A percentile compares a stretch with the other conserved stretches of the same genome.
Evolutionary conservation across 2,113 vertebrate genomes (phyloP).

Genomic region (Oreochromis spilurus): DNA sequence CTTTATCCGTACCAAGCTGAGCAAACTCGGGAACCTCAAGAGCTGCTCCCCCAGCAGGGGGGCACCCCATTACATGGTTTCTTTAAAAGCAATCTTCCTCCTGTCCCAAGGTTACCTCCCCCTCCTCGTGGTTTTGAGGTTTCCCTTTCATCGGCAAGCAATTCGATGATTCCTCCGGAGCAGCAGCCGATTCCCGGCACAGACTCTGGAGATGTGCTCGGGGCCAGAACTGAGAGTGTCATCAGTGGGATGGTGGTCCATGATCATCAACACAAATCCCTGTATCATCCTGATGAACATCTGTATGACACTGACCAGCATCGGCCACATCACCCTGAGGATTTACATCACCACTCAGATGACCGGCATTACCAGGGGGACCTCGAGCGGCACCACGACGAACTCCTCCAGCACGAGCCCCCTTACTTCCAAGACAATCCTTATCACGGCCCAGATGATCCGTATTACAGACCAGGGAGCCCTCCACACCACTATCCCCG

Average conservation of each 20-base stretch:
- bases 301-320: neutral
- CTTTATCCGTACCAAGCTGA: conserved; percentile 43
- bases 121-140: conserved; percentile 45
- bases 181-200: neutral
- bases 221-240: neutral
- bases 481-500: conserved; percentile 23
- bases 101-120: conserved; percentile 64
- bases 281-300: conserved; percentile 8
- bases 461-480: conserved; percentile 14
- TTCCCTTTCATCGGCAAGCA: neutral
- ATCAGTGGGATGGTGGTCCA: conserved; percentile 55
- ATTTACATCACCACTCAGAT: conserved; percentile 19
- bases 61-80: conserved; percentile 1
- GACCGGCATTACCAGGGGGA: conserved; percentile 63
- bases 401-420: neutral
- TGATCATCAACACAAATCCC: conserved; percentile 65
- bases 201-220: neutral
- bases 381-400: conserved; percentile 1
- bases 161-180: neutral
- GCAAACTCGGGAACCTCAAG: conserved; percentile 5
- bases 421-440: conserved; percentile 4
- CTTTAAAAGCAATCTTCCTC: conserved; percentile 58
- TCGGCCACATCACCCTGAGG: neutral
- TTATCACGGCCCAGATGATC: conserved; percentile 8
- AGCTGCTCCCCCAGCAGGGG: conserved; percentile 12